Conservation (phyloP, 2,888 invertebrate species). For the Dasypogon diadema region DNA sequence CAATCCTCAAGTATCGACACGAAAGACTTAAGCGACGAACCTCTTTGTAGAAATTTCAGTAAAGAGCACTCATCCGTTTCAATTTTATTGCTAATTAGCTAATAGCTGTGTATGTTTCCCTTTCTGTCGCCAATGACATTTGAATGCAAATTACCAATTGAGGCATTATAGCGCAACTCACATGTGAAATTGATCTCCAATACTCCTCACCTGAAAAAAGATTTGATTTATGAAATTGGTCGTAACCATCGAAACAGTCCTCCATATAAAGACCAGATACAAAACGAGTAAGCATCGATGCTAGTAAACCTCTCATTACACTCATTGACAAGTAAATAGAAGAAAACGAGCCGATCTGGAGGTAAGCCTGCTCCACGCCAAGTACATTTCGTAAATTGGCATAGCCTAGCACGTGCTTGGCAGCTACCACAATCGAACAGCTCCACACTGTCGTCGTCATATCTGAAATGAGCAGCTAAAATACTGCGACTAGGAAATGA, state of each 20-base stretch:
- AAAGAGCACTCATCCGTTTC: background rate
- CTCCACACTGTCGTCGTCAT: conserved; percentile 11
- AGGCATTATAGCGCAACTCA: conserved; percentile 21
- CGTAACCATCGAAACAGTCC: conserved; percentile 10
- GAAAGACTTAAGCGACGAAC: conserved; percentile 18
- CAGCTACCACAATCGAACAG: conserved; percentile 13
- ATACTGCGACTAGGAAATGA: conserved; percentile 29
- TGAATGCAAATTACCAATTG: conserved; percentile 36
- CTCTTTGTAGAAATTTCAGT: background rate
- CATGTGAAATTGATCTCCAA: background rate
- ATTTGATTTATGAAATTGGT: conserved; percentile 43
- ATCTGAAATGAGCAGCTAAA: conserved; percentile 15
- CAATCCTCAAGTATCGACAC: background rate
- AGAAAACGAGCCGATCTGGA: conserved; percentile 11
- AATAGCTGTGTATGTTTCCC: conserved; percentile 3
- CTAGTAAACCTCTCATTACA: conserved; percentile 32
- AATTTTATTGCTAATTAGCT: conserved; percentile 27
- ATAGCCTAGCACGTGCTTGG: conserved; percentile 33
- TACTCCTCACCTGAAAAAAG: conserved; percentile 27
- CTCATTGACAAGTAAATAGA: conserved; percentile 40
- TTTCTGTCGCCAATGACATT: conserved; percentile 14
- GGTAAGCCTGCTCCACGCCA: conserved; percentile 34
- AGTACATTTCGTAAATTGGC: conserved; percentile 44
- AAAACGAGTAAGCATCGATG: conserved; percentile 5
- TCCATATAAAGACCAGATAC: conserved; percentile 15